These are phyloP conservation scores for Linepithema humile DNA, from an alignment of 1,140 invertebrate genomes.

Conservation along the genomic window DNA sequence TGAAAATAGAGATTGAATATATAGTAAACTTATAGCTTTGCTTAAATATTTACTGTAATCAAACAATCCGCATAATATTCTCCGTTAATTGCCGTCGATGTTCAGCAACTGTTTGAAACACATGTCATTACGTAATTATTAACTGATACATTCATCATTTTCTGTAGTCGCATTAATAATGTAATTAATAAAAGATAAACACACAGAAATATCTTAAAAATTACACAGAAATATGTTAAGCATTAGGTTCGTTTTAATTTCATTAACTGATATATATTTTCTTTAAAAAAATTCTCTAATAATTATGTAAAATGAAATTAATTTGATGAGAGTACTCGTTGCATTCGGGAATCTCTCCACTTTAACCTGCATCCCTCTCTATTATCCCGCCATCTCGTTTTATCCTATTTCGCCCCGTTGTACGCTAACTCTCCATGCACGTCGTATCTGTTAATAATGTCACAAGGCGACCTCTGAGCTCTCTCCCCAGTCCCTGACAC, in stretches of 20 bases:
- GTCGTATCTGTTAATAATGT: conserved; percentile 58
- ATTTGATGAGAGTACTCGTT: background rate
- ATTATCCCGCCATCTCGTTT: background rate
- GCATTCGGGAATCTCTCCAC: background rate
- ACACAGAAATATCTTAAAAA: background rate
- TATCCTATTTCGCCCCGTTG: background rate
- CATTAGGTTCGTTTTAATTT: no score
- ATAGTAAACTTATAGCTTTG: background rate
- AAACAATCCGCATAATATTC: background rate
- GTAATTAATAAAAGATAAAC: background rate
- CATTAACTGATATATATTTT: no score
- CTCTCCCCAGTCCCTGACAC: background rate
- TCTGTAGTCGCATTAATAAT: background rate
- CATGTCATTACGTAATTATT: background rate
- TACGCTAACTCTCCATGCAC: conserved; percentile 34
- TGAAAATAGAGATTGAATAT: conserved; percentile 6
- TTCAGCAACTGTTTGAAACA: background rate
- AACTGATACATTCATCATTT: background rate
- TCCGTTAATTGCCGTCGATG: background rate
- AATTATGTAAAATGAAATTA: background rate
- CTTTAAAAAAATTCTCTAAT: background rate
- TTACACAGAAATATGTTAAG: no score
- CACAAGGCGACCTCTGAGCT: conserved; percentile 20
- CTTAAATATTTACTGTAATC: background rate
- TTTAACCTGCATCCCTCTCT: background rate